phyloP scores from a whole-genome alignment of 2,888 invertebrate species.

The Hydriomena furcata region DNA sequence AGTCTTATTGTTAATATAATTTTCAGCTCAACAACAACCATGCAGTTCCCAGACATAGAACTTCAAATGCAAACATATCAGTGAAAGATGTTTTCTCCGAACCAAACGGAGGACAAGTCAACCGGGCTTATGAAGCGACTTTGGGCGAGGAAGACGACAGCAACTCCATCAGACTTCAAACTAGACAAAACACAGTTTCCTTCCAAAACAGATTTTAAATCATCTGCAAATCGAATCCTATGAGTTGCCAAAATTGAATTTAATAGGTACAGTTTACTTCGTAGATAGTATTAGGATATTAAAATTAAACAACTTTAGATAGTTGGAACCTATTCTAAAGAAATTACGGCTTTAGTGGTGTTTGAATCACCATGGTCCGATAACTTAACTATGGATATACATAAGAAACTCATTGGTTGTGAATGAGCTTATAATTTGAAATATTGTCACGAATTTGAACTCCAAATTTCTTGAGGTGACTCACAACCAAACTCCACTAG shows the following conservation, averaged over 20 bases:
- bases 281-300: slow-evolving; percentile 16
- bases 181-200: slow-evolving; percentile 85
- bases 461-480: too few species aligned
- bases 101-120: slow-evolving; percentile 89
- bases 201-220: slow-evolving; percentile 78
- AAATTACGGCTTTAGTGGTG: slow-evolving; percentile 18
- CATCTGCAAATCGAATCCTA: slow-evolving; percentile 32
- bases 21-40: slow-evolving; percentile 85
- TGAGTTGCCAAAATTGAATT: slow-evolving; percentile 58
- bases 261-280: slow-evolving; percentile 36
- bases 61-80: slow-evolving; percentile 90
- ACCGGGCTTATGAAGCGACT: slow-evolving; percentile 89
- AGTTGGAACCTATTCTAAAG: slow-evolving; percentile 5
- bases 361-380: slow-evolving; percentile 8
- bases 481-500: slow-evolving; percentile 18
- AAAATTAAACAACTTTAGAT: slow-evolving; percentile 17
- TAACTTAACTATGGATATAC: too few species aligned
- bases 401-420: too few species aligned
- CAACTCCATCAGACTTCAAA: slow-evolving; percentile 89
- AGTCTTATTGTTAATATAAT: background rate
- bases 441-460: background rate
- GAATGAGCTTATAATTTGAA: background rate
- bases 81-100: slow-evolving; percentile 91
- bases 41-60: slow-evolving; percentile 86
- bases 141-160: slow-evolving; percentile 86